These are phyloP conservation scores for Rhodinocichla rosea DNA, from an alignment of 2,113 vertebrate genomes.

Conservation along the genomic window DNA sequence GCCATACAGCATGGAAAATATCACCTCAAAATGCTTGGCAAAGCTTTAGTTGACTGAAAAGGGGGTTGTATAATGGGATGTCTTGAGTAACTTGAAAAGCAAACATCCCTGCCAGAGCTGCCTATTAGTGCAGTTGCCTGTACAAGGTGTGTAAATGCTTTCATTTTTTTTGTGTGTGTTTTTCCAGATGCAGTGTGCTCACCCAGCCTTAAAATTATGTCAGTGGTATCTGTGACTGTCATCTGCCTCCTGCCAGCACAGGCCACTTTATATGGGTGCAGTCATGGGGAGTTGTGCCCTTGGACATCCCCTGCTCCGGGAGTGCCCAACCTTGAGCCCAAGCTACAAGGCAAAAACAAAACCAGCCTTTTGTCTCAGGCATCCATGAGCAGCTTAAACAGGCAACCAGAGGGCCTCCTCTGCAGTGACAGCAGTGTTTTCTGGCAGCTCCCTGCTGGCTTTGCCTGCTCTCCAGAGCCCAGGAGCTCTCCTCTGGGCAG, in stretches of 20 bases:
- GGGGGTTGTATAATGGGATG: not conserved
- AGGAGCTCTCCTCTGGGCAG: not conserved
- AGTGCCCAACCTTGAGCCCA: not conserved
- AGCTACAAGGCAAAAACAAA: not conserved
- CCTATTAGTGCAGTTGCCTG: not conserved
- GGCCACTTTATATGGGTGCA: not conserved
- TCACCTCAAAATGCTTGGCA: not conserved
- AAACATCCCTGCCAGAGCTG: not conserved
- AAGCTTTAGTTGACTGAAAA: not conserved
- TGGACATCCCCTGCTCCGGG: not conserved
- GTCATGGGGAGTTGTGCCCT: rapidly evolving
- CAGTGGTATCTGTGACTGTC: conserved; percentile 3
- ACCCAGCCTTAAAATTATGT: conserved; percentile 1
- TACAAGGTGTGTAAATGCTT: not conserved
- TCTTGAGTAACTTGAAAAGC: not conserved
- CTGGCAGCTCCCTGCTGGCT: not conserved
- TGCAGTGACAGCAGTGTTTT: not conserved
- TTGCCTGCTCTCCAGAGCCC: not conserved
- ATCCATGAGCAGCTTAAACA: not conserved
- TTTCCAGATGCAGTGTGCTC: not conserved
- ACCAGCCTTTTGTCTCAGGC: not conserved
- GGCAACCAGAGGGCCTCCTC: not conserved
- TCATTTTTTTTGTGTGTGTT: not conserved
- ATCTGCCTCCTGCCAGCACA: not conserved
- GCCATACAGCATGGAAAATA: not conserved